These are phyloP conservation scores for Nerophis ophidion DNA, from an alignment of 2,113 vertebrate genomes.

Conservation along the genomic window DNA sequence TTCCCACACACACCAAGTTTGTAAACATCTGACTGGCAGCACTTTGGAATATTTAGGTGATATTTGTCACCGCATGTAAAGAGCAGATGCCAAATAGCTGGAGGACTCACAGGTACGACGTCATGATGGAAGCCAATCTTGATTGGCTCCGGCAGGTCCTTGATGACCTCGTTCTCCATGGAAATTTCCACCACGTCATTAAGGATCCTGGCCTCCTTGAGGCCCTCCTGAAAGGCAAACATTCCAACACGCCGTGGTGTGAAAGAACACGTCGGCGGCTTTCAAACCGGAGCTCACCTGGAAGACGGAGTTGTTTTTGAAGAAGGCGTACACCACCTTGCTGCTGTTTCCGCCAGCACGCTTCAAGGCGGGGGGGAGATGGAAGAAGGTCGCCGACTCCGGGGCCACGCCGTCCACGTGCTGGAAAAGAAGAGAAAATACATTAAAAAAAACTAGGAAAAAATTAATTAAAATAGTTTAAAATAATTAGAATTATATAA, in stretches of 20 bases:
- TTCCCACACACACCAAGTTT: too few species aligned
- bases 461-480: not conserved
- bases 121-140: conserved; percentile 60
- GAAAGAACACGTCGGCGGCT: not conserved
- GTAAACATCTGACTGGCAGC: too few species aligned
- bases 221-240: conserved; percentile 24
- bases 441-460: not conserved
- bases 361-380: conserved; percentile 52
- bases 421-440: conserved; percentile 18
- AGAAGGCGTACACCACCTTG: conserved; percentile 56
- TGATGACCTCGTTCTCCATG: conserved; percentile 61
- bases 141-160: conserved; percentile 53
- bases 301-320: conserved; percentile 49
- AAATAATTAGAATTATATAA: not conserved
- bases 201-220: conserved; percentile 16
- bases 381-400: conserved; percentile 12
- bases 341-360: not conserved
- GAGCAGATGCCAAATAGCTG: too few species aligned
- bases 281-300: conserved; percentile 37
- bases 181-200: conserved; percentile 63
- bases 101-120: conserved; percentile 45
- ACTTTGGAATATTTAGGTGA: too few species aligned
- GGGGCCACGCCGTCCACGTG: not conserved
- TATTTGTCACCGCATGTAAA: too few species aligned
- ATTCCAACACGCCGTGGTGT: not conserved